Base-by-base conservation (phyloP, 1,140 invertebrate species). In the Lepidurus couesii region DNA sequence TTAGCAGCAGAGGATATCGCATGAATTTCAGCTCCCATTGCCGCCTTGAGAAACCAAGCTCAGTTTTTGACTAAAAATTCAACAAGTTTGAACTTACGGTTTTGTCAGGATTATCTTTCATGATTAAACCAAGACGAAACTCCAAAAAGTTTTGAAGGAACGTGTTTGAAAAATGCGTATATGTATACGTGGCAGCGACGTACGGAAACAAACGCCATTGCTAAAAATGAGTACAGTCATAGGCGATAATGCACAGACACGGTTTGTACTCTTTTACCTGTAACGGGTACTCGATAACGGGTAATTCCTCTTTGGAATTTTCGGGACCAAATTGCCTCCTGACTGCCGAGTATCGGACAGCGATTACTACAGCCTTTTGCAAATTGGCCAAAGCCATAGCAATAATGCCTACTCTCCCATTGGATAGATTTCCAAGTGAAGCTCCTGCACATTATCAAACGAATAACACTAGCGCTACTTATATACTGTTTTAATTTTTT, bases 141-240 rank as follows among this genome's bases (percentile, higher is more conserved):
- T 84, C 81, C 0, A 87, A 83, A 82, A 86, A 89, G 75, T 88
- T 85, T 77, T 85, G 84, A 26, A 89, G 86, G 79, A 93, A 89
- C 83, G 88, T 88, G 26, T 87, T 84, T 34, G 87, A 88, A 84
- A 93, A 95, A 80, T 93, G 87, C 82, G 91, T 90, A 80, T 95
- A 84, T 7, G 92, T 90, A 82, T 93, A 95, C 0, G 90, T 88
- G 9, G 91, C 90, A n/a, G 95, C 93, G 75, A 98, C 85, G 84
- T 93, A 92, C 2, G 96, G 96, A 82, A 98, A 90, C 1, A 98
- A 85, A 76, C 97, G 88, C 88, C 94, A 95, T 94, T 98, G 95
- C 94, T 89, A 21, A 4, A 21, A 77, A 34, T 78, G 43, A n/a
- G n/a, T 21, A 78, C 53, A 9, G 42, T 16, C 16, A 34, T 10